phyloP scores from a whole-genome alignment of 2,888 invertebrate species.

The Lamproptera curius region DNA sequence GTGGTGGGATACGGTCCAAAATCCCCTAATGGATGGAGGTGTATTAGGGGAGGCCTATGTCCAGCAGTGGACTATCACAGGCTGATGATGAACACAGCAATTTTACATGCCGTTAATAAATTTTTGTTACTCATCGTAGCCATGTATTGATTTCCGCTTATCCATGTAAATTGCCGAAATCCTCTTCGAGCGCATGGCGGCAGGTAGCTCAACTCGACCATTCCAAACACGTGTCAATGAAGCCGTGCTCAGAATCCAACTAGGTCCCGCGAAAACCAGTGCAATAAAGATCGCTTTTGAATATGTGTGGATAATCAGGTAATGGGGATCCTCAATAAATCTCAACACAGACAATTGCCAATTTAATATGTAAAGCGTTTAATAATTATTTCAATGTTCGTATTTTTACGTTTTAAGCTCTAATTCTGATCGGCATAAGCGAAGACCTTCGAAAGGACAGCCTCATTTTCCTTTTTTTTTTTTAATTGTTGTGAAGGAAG shows the following conservation, averaged over 20 bases:
- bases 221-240: slow-evolving; percentile 13
- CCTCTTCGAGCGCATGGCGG: slow-evolving; percentile 1
- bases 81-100: too few relatives aligned
- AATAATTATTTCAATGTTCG: not conserved
- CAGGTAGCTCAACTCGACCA: slow-evolving; percentile 4
- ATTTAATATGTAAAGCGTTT: slow-evolving; percentile 16
- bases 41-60: too few relatives aligned
- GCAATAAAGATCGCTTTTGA: slow-evolving; percentile 21
- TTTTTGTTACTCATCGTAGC: too few relatives aligned
- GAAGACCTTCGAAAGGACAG: too few relatives aligned
- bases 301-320: slow-evolving; percentile 19
- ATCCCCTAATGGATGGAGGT: too few relatives aligned
- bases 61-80: too few relatives aligned
- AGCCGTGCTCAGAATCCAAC: slow-evolving; percentile 12
- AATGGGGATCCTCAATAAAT: slow-evolving; percentile 20
- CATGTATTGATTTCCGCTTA: not conserved
- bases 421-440: too few relatives aligned
- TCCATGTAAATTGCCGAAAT: slow-evolving; percentile 3
- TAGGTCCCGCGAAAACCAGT: slow-evolving; percentile 11
- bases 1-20: too few relatives aligned
- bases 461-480: too few relatives aligned
- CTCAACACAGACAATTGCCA: slow-evolving; percentile 7
- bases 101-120: too few relatives aligned
- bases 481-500: too few relatives aligned
- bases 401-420: too few relatives aligned